Evolutionary conservation across 2,888 invertebrate species (phyloP).

Genomic region (Keiferia lycopersicella): DNA sequence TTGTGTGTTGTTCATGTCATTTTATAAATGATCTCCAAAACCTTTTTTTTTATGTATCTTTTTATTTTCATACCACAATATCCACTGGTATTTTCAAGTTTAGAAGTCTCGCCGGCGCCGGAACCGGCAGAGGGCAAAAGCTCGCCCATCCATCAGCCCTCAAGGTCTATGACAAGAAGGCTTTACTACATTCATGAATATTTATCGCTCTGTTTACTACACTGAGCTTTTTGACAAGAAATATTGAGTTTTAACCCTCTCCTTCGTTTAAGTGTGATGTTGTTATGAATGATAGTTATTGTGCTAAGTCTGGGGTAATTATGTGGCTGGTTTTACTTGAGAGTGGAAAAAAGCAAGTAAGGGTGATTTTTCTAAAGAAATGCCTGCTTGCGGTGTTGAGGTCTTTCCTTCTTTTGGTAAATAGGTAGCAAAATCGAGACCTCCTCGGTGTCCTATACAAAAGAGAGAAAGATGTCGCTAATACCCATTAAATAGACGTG

Average conservation of each 20-base stretch:
- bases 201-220: slow-evolving; percentile 15
- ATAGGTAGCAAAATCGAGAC: too few species aligned
- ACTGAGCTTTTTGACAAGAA: slow-evolving; percentile 15
- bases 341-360: neutral
- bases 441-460: too few species aligned
- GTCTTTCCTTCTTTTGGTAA: too few species aligned
- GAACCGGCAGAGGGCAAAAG: slow-evolving; percentile 50
- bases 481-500: too few species aligned
- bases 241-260: slow-evolving; percentile 17
- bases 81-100: slow-evolving; percentile 27
- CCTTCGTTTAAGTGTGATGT: neutral
- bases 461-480: too few species aligned
- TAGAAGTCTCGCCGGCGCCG: slow-evolving; percentile 37
- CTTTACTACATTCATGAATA: slow-evolving; percentile 64
- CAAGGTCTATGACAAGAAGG: slow-evolving; percentile 73
- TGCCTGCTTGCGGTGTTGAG: too few species aligned
- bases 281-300: neutral
- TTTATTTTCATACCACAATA: neutral
- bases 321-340: neutral
- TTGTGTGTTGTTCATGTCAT: too few species aligned
- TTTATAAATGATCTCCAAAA: too few species aligned
- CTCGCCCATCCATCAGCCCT: slow-evolving; percentile 72
- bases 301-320: neutral
- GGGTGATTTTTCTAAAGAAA: too few species aligned
- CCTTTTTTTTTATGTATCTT: too few species aligned